Conservation (phyloP, 1,140 invertebrate genomes). For the Atta cephalotes region DNA sequence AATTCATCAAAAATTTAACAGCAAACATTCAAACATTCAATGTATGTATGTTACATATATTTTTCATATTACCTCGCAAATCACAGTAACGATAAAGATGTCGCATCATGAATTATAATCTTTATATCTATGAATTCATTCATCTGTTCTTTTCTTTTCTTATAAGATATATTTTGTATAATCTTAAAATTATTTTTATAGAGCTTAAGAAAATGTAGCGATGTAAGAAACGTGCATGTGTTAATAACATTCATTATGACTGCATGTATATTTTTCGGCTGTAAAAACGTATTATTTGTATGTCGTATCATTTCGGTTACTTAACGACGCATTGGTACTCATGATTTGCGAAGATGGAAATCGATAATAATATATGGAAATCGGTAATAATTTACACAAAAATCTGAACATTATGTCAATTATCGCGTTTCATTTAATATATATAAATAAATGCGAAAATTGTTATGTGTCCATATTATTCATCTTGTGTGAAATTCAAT, state of each 20-base stretch:
- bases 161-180: slow-evolving; percentile 31
- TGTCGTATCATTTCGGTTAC: not conserved
- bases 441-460: not conserved
- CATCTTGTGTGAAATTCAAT: not conserved
- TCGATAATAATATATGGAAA: slow-evolving; percentile 20
- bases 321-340: slow-evolving; percentile 24
- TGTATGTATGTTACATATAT: slow-evolving; percentile 26
- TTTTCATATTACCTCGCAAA: slow-evolving; percentile 35
- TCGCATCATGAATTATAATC: slow-evolving; percentile 7
- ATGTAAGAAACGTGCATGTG: slow-evolving; percentile 46
- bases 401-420: not conserved
- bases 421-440: not conserved
- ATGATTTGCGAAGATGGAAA: slow-evolving; percentile 33
- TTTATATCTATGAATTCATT: slow-evolving; percentile 18
- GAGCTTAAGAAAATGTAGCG: slow-evolving; percentile 32
- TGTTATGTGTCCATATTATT: not conserved
- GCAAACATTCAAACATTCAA: slow-evolving; percentile 55
- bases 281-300: slow-evolving; percentile 35
- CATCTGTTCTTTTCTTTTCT: slow-evolving; percentile 5
- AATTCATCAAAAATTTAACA: slow-evolving; percentile 59
- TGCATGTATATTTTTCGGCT: not conserved
- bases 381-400: slow-evolving; percentile 22
- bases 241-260: slow-evolving; percentile 33
- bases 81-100: slow-evolving; percentile 48
- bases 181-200: slow-evolving; percentile 52